phyloP scores from a whole-genome alignment of 1,140 invertebrate species.

The Melipona quadrifasciata region DNA sequence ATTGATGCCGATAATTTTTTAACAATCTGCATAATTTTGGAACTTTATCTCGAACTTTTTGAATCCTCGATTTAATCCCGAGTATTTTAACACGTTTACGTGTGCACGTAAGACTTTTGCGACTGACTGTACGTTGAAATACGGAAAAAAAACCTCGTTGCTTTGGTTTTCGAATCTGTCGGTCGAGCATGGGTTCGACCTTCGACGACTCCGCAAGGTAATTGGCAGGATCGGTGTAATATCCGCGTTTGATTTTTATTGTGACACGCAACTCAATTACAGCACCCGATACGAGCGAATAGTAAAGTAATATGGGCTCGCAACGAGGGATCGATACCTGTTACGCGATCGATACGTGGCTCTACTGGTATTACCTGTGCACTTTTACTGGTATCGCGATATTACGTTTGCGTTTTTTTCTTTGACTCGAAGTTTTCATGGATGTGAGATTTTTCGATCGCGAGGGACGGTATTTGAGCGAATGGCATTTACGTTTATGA shows the following conservation, averaged over 20 bases:
- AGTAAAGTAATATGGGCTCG: neutral
- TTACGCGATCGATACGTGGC: neutral
- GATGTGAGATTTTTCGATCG: neutral
- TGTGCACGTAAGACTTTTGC: no score
- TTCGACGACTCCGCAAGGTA: constrained; percentile 29
- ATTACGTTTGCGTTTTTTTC: neutral
- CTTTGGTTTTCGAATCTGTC: neutral
- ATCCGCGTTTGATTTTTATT: constrained; percentile 8
- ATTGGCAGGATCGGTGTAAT: constrained; percentile 5
- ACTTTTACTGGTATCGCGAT: no score
- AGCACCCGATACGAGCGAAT: neutral
- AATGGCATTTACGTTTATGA: neutral
- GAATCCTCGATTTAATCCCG: no score
- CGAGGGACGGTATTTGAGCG: neutral
- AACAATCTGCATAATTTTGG: no score
- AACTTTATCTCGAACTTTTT: no score
- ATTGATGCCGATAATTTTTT: no score
- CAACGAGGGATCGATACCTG: neutral
- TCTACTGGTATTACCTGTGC: neutral
- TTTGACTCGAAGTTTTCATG: neutral
- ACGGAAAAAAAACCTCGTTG: neutral
- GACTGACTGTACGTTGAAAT: neutral
- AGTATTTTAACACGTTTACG: no score
- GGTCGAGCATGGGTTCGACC: constrained; percentile 18
- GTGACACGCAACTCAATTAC: neutral